phyloP scores from a whole-genome alignment of 2,797 vertebrate species.

The Dryobates pubescens region DNA sequence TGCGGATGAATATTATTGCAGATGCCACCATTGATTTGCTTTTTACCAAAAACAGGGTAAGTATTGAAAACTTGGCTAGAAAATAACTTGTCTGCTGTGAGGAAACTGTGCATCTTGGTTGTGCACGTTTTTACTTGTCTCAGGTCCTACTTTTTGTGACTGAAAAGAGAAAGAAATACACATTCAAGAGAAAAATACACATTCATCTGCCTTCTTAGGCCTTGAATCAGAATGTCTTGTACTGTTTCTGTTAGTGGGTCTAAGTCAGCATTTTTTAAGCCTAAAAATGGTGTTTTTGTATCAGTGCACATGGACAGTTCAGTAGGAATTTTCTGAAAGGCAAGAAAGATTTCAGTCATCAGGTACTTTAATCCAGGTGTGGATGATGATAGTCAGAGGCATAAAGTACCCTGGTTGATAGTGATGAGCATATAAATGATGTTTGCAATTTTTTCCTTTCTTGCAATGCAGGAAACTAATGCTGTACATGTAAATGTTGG shows the following conservation, averaged over 20 bases:
- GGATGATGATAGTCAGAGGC: not conserved
- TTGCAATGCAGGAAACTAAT: slow-evolving; percentile 90
- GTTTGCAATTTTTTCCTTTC: not conserved
- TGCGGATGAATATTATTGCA: slow-evolving; percentile 99
- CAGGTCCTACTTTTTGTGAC: not conserved
- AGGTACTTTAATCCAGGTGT: not conserved
- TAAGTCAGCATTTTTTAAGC: not conserved
- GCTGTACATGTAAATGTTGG: slow-evolving; percentile 98
- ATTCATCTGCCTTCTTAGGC: not conserved
- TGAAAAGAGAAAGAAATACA: not conserved
- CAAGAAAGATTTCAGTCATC: not conserved
- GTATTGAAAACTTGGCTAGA: not conserved
- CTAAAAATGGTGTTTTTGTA: not conserved
- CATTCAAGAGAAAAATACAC: not conserved
- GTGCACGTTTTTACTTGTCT: not conserved
- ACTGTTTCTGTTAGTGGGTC: not conserved
- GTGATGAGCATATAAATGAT: not conserved
- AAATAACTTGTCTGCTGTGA: not conserved
- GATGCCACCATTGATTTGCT: slow-evolving; percentile 98
- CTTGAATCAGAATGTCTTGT: not conserved
- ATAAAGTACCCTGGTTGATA: not conserved
- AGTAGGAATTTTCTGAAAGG: not conserved
- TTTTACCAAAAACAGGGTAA: slow-evolving; percentile 98
- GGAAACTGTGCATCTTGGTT: not conserved
- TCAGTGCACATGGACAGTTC: not conserved